A percentile compares a stretch with the other conserved stretches of the same genome.
Conservation (phyloP, 2,797 vertebrate species). For the Silurus lanzhouensis region DNA sequence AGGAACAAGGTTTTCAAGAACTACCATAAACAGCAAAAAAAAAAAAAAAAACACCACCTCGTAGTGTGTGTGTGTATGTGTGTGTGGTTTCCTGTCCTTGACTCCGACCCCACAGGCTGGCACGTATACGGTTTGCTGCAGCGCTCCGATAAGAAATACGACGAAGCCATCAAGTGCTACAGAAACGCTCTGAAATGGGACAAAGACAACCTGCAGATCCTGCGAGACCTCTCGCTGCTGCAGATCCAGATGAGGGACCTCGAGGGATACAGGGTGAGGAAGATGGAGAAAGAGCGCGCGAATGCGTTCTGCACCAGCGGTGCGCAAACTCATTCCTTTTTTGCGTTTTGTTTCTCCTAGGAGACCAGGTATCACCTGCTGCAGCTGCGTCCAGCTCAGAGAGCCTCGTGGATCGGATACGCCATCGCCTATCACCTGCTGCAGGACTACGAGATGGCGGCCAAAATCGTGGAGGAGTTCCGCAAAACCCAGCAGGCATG, state of each 20-base stretch:
- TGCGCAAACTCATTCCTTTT: not conserved
- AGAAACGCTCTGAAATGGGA: conserved; percentile 99
- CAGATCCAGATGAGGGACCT: conserved; percentile 99
- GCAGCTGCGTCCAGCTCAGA: conserved; percentile 94
- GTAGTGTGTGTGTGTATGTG: not conserved
- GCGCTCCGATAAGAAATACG: conserved; percentile 83
- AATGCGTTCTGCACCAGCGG: not conserved
- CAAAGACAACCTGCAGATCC: conserved; percentile 99
- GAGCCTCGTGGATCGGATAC: conserved; percentile 98
- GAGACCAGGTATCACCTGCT: conserved; percentile 97
- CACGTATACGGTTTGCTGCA: conserved; percentile 98
- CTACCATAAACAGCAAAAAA: not conserved
- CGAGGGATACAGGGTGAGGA: conserved; percentile 92
- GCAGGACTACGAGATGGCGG: conserved; percentile 99
- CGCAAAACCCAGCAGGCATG: conserved; percentile 96
- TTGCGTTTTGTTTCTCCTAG: conserved; percentile 62
- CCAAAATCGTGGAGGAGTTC: conserved; percentile 98
- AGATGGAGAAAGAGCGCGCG: not conserved
- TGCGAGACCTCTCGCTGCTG: conserved; percentile 95
- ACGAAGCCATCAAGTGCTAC: conserved; percentile 99
- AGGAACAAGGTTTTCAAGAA: not conserved
- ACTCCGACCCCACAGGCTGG: conserved; percentile 81
- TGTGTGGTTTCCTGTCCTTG: conserved; percentile 40
- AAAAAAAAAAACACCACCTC: not conserved
- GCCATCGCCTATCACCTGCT: conserved; percentile 97